phyloP scores from a whole-genome alignment of 2,113 vertebrate genomes.

The Drymodes brunneopygia region DNA sequence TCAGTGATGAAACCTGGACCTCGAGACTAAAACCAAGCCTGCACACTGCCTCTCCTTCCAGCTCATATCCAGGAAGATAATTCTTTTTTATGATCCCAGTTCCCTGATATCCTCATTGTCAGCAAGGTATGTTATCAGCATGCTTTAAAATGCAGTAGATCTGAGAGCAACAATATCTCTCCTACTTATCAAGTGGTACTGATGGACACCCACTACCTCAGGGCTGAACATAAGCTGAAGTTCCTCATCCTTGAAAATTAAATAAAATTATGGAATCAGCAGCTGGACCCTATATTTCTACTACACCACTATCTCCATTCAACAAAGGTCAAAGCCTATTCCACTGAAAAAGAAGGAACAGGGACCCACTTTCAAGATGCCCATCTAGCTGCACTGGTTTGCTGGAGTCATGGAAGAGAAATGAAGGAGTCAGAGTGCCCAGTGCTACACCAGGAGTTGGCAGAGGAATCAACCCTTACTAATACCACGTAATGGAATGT shows the following conservation, averaged over 20 bases:
- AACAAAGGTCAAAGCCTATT: neutral
- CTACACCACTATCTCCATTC: neutral
- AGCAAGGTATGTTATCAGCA: no score
- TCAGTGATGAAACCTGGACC: no score
- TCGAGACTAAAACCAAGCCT: no score
- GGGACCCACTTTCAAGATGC: neutral
- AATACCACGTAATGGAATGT: neutral
- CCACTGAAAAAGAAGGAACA: neutral
- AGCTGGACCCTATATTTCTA: neutral
- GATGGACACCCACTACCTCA: neutral
- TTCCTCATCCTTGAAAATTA: neutral
- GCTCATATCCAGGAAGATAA: no score
- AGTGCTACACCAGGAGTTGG: neutral
- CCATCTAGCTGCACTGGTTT: neutral
- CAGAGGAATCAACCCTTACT: neutral
- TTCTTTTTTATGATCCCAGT: no score
- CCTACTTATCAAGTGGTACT: no score
- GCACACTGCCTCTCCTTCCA: no score
- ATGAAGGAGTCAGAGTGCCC: neutral
- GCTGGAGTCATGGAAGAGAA: neutral
- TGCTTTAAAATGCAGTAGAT: no score
- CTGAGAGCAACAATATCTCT: no score
- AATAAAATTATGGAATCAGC: neutral
- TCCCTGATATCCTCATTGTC: no score
- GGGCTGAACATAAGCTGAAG: neutral